Evolutionary conservation across 2,797 vertebrate species (phyloP), one percentile per base, ranked within the genome.

Genomic region (Pseudochirops corinnae): DNA sequence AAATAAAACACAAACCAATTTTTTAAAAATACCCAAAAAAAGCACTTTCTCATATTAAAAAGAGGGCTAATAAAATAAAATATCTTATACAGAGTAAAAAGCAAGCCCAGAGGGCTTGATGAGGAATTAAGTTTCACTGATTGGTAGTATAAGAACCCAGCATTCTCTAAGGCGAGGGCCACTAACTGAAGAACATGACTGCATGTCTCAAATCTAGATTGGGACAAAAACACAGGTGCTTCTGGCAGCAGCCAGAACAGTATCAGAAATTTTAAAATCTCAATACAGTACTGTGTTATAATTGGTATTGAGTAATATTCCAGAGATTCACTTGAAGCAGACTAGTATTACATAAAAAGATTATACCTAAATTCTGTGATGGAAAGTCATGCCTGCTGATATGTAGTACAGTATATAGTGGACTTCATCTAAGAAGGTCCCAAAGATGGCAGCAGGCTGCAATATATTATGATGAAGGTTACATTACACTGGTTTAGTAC

Each of bases 401-500:
- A 93, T 93, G 46, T 56, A 92, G 92, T 93, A 96, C 10, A 91
- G 28, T 29, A 95, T n/a, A 91, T 4, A 92, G 55, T 31, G 96
- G 52, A 94, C 16, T 57, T 93, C 82, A 93, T 87, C 46, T 24
- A 92, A 94, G 90, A 74, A 94, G 93, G 82, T 74, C 53, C 39
- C 39, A 39, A 94, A 29, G 90, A 93, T 91, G 92, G 92, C 16
- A 90, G 50, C 26, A 95, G 95, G 94, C 94, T 90, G 60, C 14
- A 95, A 97, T 56, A 96, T 95, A 94, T 33, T 67, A 90, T 67
- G 21, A 46, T 60, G 33, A 60, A 28, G 13, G 60, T 96, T 97
- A 94, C 55, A 92, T 62, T 55, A 90, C 56, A 94, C 11, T 95
- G 56, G 96, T 90, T 94, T 87, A 94, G 87, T 9, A 52, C 26